Evolutionary conservation across 2,888 invertebrate genomes (phyloP).

Genomic region (Ctenicera cuprea): DNA sequence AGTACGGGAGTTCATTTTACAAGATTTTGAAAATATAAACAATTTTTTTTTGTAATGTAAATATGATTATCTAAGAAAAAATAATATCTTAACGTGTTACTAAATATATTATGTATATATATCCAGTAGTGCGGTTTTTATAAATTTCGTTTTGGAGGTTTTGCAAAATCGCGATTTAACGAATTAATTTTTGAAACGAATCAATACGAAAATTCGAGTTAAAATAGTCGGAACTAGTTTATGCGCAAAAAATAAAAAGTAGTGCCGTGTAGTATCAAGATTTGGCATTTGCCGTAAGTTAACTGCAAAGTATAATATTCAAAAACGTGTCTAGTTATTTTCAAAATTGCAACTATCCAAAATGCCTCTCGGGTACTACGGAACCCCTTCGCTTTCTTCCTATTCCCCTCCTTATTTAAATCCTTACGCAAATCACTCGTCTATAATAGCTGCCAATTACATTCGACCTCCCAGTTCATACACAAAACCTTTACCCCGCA

Average conservation of each 20-base stretch:
- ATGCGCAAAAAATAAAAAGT: neutral
- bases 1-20: constrained; percentile 60
- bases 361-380: constrained; percentile 68
- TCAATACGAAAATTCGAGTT: constrained; percentile 1
- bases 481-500: constrained; percentile 63
- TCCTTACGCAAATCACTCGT: constrained; percentile 76
- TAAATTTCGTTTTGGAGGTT: neutral
- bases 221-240: neutral
- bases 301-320: neutral
- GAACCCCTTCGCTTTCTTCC: constrained; percentile 77
- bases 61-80: constrained; percentile 8
- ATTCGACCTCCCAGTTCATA: constrained; percentile 60
- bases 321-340: too few relatives aligned
- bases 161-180: neutral
- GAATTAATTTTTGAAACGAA: constrained; percentile 13
- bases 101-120: neutral
- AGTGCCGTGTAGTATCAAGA: constrained; percentile 27
- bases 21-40: constrained; percentile 50
- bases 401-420: constrained; percentile 74
- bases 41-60: constrained; percentile 28
- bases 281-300: constrained; percentile 27
- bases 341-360: neutral
- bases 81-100: neutral
- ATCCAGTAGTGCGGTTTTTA: neutral
- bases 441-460: constrained; percentile 68